Conservation (phyloP, 1,140 invertebrate genomes). For the Lepidostoma basale region DNA sequence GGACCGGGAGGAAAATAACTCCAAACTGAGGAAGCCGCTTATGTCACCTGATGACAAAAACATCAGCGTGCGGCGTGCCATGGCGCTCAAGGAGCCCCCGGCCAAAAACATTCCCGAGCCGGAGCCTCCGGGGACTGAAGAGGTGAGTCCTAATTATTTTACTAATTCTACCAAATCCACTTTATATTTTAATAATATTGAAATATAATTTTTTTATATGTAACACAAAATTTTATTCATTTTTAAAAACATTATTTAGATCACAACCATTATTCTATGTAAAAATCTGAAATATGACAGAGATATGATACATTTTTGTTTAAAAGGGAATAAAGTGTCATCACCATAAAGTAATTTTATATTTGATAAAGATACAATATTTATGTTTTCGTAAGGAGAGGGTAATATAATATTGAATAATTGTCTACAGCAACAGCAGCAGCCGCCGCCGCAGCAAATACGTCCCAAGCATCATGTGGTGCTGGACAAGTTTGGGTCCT, state of each 20-base stretch:
- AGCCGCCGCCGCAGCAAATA: conserved; percentile 6
- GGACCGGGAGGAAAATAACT: conserved; percentile 30
- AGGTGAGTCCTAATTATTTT: conserved; percentile 26
- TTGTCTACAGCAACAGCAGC: conserved; percentile 1
- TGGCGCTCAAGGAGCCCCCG: conserved; percentile 64
- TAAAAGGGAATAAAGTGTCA: too few relatives aligned
- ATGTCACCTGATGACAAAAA: conserved; percentile 56
- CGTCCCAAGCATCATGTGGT: conserved; percentile 58
- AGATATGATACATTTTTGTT: too few relatives aligned
- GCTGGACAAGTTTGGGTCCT: conserved; percentile 71
- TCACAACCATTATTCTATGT: too few relatives aligned
- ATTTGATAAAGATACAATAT: too few relatives aligned
- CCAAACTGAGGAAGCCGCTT: conserved; percentile 41
- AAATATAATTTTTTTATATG: too few relatives aligned
- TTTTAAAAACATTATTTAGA: too few relatives aligned
- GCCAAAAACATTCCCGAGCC: conserved; percentile 51
- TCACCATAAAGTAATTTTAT: too few relatives aligned
- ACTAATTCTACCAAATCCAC: neutral
- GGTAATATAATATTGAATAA: neutral
- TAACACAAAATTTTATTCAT: too few relatives aligned
- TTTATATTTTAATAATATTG: too few relatives aligned
- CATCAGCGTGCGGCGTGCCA: conserved; percentile 62
- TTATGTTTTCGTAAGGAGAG: too few relatives aligned
- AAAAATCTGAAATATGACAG: too few relatives aligned
- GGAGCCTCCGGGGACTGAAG: conserved; percentile 58